These are phyloP conservation scores for Drosophila niveifrons DNA, from an alignment of 2,888 invertebrate species.

Conservation along the genomic window DNA sequence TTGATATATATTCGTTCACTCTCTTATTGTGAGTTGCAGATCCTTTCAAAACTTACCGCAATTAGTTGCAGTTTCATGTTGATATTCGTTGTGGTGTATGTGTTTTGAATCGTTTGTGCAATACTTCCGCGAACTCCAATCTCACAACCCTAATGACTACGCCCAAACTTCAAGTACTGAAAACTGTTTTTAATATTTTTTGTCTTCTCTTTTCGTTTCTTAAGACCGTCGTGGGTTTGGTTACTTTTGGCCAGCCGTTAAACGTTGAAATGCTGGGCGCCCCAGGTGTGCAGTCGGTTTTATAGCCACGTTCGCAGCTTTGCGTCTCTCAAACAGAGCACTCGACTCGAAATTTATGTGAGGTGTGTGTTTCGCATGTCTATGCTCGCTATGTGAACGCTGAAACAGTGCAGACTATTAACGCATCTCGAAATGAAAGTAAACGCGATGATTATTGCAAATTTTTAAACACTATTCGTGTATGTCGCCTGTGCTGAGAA, in stretches of 20 bases:
- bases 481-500: constrained; percentile 58
- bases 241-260: constrained; percentile 58
- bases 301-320: constrained; percentile 62
- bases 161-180: constrained; percentile 38
- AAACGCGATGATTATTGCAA: constrained; percentile 60
- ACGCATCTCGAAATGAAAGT: constrained; percentile 77
- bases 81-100: constrained; percentile 10
- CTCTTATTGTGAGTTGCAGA: constrained; percentile 6
- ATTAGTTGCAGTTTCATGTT: constrained; percentile 71
- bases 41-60: constrained; percentile 70
- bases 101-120: constrained; percentile 25
- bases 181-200: constrained; percentile 24
- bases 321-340: constrained; percentile 41
- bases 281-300: constrained; percentile 62
- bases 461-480: constrained; percentile 39
- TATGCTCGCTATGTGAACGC: constrained; percentile 38
- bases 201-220: constrained; percentile 18
- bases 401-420: constrained; percentile 48
- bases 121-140: constrained; percentile 58
- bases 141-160: constrained; percentile 21
- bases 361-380: constrained; percentile 60
- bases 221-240: constrained; percentile 32
- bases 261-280: constrained; percentile 74
- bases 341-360: constrained; percentile 70
- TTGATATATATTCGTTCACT: constrained; percentile 11